Base-by-base conservation (phyloP, 2,888 invertebrate species). In the Acanthacorydalis orientalis region DNA sequence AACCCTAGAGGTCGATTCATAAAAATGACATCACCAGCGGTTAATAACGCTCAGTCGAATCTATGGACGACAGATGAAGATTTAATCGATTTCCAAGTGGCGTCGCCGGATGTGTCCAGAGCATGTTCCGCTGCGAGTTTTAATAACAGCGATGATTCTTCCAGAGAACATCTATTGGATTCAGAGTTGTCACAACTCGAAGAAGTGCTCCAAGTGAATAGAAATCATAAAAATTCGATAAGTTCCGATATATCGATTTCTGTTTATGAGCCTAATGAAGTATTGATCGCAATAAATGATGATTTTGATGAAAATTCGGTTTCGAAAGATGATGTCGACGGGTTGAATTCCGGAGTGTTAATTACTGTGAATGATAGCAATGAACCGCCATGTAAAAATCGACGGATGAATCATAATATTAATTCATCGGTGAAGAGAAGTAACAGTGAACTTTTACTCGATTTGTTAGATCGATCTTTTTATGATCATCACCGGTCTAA, bases 101-200 rank as follows among this genome's bases (percentile, higher is more conserved):
- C 56, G 15, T 61, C 63, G 1, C 61, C 62, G 3, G 55, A 60
- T 44, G 53, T 62, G 38, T 58, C 61, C 10, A 54, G 55, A 42
- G 46, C 43, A 33, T 43, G 43, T 34, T 43, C 43, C 9, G 14
- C 14, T 15, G n/a, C 31, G 8, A 43, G 32, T 33, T 14, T 43
- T n/a, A 38, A 50, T 32, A 52, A 51, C 40, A 43, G 47, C 15
- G 54, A 57, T 47, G 52, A 51, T 34, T 53, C 57, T n/a, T 23
- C 39, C 11, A n/a, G 44, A 2, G 59, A 62, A 50, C 62, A 62
- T 51, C 56, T 65, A 1, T 52, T 65, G 38, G 64, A 65, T 48
- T 59, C 64, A 1, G 65, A 64, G 53, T 53, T 65, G 11, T 61
- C 62, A 14, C 53, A 59, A 33, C 52, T 65, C 23, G 64, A 64